Evolutionary conservation across 2,797 vertebrate genomes (phyloP).

Genomic region (Coccyzus lansbergi): DNA sequence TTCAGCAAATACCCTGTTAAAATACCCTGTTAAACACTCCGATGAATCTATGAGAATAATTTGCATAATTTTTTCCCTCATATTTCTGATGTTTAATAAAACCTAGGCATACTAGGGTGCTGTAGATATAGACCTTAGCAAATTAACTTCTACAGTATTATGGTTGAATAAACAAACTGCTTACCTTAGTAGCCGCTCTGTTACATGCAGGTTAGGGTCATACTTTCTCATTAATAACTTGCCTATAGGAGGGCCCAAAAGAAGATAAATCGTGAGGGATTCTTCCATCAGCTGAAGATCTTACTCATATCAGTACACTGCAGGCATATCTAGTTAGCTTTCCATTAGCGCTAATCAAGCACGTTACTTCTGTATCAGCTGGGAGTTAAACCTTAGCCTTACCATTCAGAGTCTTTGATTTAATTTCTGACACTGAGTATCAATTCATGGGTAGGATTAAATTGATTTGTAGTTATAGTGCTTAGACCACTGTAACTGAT

Average conservation of each 20-base stretch:
- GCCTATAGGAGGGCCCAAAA: not conserved
- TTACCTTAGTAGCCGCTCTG: not conserved
- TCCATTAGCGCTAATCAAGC: constrained; percentile 48
- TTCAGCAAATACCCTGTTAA: too few relatives aligned
- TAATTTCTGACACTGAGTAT: constrained; percentile 20
- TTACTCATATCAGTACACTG: constrained; percentile 37
- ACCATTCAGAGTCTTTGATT: not conserved
- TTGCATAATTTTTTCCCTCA: not conserved
- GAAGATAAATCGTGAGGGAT: not conserved
- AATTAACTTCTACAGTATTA: not conserved
- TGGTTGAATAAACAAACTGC: not conserved
- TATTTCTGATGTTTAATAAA: not conserved
- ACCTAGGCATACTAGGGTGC: not conserved
- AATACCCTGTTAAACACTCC: not conserved
- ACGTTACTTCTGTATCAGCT: not conserved
- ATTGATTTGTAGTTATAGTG: not conserved
- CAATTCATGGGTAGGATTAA: not conserved
- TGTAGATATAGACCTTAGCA: not conserved
- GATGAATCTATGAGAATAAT: not conserved
- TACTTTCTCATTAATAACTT: not conserved
- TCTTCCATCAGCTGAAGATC: constrained; percentile 47
- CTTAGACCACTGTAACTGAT: constrained; percentile 18
- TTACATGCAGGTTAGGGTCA: not conserved
- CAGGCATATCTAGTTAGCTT: constrained; percentile 47
- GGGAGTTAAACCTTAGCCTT: constrained; percentile 28